phyloP scores from a whole-genome alignment of 1,140 invertebrate species.

The Diprion similis region DNA sequence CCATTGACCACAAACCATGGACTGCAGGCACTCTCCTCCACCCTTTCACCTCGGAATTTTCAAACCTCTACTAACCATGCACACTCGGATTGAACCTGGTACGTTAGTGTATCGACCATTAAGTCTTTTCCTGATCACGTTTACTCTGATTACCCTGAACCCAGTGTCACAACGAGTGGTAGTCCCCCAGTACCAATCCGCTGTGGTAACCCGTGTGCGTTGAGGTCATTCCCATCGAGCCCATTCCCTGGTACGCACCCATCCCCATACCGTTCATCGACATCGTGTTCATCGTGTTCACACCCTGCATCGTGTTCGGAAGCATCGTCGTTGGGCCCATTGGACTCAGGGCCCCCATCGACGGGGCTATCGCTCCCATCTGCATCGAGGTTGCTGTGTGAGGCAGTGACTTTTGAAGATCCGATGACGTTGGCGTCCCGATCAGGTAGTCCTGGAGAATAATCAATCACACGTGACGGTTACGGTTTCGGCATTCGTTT shows the following conservation, averaged over 20 bases:
- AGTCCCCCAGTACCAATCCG: slow-evolving; percentile 57
- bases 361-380: slow-evolving; percentile 58
- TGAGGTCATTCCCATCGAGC: slow-evolving; percentile 56
- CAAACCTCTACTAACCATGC: too few relatives aligned
- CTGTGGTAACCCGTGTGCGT: slow-evolving; percentile 57
- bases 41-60: not conserved
- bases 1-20: too few relatives aligned
- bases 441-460: slow-evolving; percentile 54
- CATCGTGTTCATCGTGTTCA: slow-evolving; percentile 59
- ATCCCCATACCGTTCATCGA: slow-evolving; percentile 61
- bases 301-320: slow-evolving; percentile 56
- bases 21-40: too few relatives aligned
- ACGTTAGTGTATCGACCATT: slow-evolving; percentile 22
- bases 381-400: slow-evolving; percentile 60
- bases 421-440: slow-evolving; percentile 53
- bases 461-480: slow-evolving; percentile 21
- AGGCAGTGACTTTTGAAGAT: slow-evolving; percentile 57
- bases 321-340: slow-evolving; percentile 58
- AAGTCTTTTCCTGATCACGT: slow-evolving; percentile 56
- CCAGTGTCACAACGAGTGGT: slow-evolving; percentile 62
- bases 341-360: slow-evolving; percentile 56
- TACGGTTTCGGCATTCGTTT: not conserved
- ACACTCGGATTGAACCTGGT: too few relatives aligned
- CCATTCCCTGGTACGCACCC: slow-evolving; percentile 56
- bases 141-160: slow-evolving; percentile 51